Evolutionary conservation across 2,888 invertebrate species (phyloP).

Genomic region (Ypsolopha sequella): DNA sequence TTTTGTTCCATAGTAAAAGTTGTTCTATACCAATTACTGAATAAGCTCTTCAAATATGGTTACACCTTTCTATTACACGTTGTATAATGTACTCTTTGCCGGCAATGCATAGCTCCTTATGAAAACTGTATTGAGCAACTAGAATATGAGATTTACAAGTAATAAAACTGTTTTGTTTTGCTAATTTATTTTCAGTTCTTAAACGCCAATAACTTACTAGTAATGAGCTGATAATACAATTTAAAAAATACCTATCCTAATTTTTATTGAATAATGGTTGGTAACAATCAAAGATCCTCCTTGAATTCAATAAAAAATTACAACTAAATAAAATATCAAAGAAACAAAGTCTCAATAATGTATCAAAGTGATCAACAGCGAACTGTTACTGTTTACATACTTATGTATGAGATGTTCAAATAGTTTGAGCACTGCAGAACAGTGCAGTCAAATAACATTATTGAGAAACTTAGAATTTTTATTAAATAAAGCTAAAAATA

Average conservation of each 20-base stretch:
- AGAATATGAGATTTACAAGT: conserved; percentile 14
- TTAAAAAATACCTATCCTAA: conserved; percentile 64
- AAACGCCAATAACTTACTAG: conserved; percentile 68
- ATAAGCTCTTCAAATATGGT: no score
- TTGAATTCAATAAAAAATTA: conserved; percentile 62
- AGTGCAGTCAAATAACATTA: conserved; percentile 23
- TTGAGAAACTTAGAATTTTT: conserved; percentile 46
- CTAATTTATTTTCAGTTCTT: conserved; percentile 71
- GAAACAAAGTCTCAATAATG: conserved; percentile 47
- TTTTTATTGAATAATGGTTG: conserved; percentile 68
- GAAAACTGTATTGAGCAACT: background rate
- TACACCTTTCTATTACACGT: no score
- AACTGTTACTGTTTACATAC: no score
- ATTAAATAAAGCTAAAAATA: conserved; percentile 60
- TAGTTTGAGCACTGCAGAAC: background rate
- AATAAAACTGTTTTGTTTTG: conserved; percentile 47
- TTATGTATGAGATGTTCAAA: no score
- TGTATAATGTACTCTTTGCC: no score
- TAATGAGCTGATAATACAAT: conserved; percentile 70
- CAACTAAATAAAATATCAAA: conserved; percentile 53
- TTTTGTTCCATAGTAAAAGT: no score
- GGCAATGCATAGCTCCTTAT: no score
- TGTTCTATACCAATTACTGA: no score
- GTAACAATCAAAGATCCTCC: conserved; percentile 66
- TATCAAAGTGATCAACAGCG: conserved; percentile 1